Evolutionary conservation across 2,113 vertebrate species (phyloP), one percentile per base, ranked within the genome.

Genomic region (Hippocampus comes): DNA sequence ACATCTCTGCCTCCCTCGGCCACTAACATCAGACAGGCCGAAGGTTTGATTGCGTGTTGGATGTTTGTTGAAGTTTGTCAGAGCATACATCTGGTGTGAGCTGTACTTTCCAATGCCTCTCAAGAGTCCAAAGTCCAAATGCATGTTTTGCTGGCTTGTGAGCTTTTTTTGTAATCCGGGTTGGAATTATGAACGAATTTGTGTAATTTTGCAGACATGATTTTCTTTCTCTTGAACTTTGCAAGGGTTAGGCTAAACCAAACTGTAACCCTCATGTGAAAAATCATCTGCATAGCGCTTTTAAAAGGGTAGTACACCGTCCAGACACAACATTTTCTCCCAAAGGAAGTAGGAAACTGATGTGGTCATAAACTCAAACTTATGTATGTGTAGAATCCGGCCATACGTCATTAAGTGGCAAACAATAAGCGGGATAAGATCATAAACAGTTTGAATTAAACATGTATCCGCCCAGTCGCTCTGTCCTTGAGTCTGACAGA

Each of bases 61-160:
- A 80, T 66, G 63, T 66, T 66, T 66, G 49, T 68, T 82, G 72
- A 30, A 5, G 27, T 51, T 72, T 79, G 84, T 80, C 83, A 72
- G 76, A 42, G 56, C 63, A 67, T 78, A 60, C 43, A 72, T 82
- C 85, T 70, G 70, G 59, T 79, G 34, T 84, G 81, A 83, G 70
- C 76, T 79, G 71, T 65, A 17, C 27, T 73, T 79, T 79, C 76
- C 55, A 76, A 23, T 76, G 70, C 66, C 77, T 80, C 79, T 78
- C 65, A 63, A 63, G 27, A 46, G 71, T 67, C 74, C 73, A 55
- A 57, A 78, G 59, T 27, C n/a, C 61, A 53, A 73, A 2, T 38
- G 4, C 38, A 55, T 71, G 68, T 75, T 74, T 66, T 71, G 20
- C 68, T 71, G 48, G 49, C 46, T 59, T 53, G 17, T 66, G 61